Conservation (phyloP, 2,888 invertebrate genomes). For the Zaprionus bogoriensis region DNA sequence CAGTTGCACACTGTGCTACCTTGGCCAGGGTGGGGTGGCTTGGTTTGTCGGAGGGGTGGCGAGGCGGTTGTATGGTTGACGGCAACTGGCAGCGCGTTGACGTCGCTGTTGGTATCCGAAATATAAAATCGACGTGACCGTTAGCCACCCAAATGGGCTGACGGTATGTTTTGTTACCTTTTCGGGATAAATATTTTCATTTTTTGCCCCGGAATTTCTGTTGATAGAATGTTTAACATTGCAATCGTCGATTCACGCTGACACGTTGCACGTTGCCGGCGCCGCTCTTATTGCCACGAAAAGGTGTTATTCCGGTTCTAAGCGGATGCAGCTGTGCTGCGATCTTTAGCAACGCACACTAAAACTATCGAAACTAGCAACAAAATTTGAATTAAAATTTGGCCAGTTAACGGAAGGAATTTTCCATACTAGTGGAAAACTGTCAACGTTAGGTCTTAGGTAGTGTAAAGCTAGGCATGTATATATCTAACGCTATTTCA, state of each 20-base stretch:
- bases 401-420: background rate
- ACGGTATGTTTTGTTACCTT: constrained; percentile 42
- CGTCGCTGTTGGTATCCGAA: constrained; percentile 42
- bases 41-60: background rate
- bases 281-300: constrained; percentile 1
- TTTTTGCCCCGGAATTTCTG: constrained; percentile 21
- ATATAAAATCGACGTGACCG: constrained; percentile 34
- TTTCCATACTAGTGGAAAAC: background rate
- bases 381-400: background rate
- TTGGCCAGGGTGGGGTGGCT: constrained; percentile 6
- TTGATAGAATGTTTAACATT: constrained; percentile 61
- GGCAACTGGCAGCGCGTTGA: constrained; percentile 44
- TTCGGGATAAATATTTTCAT: constrained; percentile 44
- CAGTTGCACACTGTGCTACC: constrained; percentile 43
- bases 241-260: constrained; percentile 44
- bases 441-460: too few species aligned
- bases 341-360: background rate
- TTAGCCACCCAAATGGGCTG: constrained; percentile 12
- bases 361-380: constrained; percentile 1
- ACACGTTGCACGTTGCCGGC: constrained; percentile 18
- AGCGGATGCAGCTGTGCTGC: constrained; percentile 3
- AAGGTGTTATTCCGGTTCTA: constrained; percentile 5
- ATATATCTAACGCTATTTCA: too few species aligned
- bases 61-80: too few species aligned
- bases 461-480: too few species aligned